A percentile compares a stretch with the other conserved stretches of the same genome.
Evolutionary conservation across 2,113 vertebrate species (phyloP).

Genomic region (Lamprologus sp.): DNA sequence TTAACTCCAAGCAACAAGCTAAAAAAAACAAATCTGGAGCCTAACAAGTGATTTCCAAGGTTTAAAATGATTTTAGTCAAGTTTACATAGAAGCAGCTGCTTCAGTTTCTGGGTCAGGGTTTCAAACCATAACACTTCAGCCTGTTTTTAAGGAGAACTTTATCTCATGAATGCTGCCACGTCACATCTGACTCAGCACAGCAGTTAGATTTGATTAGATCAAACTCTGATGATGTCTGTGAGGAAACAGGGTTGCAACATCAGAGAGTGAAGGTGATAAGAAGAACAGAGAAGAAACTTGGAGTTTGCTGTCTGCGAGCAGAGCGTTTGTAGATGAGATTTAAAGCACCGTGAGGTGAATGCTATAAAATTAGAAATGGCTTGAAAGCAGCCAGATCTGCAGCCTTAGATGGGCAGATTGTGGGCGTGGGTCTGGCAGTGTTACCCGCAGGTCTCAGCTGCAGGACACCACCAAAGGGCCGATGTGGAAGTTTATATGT

Average conservation of each 20-base stretch:
- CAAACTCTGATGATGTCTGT: neutral
- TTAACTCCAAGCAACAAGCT: neutral
- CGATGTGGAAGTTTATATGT: constrained; percentile 16
- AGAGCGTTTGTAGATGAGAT: neutral
- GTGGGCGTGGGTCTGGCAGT: neutral
- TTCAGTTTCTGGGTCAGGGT: neutral
- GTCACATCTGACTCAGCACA: neutral
- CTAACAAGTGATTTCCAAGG: neutral
- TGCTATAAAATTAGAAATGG: neutral
- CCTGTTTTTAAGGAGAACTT: neutral
- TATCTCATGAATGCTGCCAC: neutral
- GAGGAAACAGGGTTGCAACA: neutral
- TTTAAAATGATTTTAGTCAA: neutral
- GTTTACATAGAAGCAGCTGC: neutral
- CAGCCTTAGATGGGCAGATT: neutral
- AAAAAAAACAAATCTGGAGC: neutral
- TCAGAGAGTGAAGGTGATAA: neutral
- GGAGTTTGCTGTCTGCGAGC: neutral
- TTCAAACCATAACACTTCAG: neutral
- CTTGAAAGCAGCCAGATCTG: neutral
- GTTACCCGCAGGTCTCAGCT: constrained; percentile 32
- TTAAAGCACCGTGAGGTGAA: neutral
- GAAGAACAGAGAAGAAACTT: neutral
- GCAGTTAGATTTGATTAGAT: neutral
- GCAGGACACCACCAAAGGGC: neutral